Evolutionary conservation across 2,888 invertebrate genomes (phyloP).

Genomic region (Teleogryllus oceanicus): DNA sequence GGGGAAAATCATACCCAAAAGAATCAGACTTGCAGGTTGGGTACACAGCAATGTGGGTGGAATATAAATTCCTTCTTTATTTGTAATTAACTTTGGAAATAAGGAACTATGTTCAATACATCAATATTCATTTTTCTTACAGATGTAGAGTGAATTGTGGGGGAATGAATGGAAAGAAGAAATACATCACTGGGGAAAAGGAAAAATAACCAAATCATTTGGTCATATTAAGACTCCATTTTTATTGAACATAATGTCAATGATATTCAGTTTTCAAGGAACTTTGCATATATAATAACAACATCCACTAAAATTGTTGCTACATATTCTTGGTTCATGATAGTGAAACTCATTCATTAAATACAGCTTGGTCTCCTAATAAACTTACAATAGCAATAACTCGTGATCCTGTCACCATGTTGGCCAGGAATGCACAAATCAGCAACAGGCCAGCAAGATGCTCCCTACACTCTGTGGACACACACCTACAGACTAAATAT

Average conservation of each 20-base stretch:
- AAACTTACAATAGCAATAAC: slow-evolving; percentile 18
- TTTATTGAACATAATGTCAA: slow-evolving; percentile 12
- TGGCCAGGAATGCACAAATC: not conserved
- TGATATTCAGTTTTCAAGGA: slow-evolving; percentile 2
- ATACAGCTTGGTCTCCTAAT: slow-evolving; percentile 3
- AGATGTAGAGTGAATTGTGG: too few species aligned
- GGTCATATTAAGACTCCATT: slow-evolving; percentile 7
- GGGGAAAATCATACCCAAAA: too few species aligned
- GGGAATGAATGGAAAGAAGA: too few species aligned
- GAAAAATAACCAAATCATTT: too few species aligned
- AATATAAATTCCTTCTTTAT: too few species aligned
- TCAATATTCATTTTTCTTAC: too few species aligned
- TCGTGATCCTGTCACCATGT: not conserved
- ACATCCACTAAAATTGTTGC: slow-evolving; percentile 18
- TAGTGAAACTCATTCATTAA: slow-evolving; percentile 18
- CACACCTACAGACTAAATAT: not conserved
- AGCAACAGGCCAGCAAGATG: not conserved
- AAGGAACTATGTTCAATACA: too few species aligned
- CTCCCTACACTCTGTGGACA: slow-evolving; percentile 6
- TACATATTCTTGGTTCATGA: not conserved
- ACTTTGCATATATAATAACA: slow-evolving; percentile 18
- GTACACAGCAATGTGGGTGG: too few species aligned
- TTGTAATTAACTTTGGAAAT: too few species aligned
- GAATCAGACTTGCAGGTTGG: too few species aligned
- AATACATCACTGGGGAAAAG: too few species aligned